A percentile compares a stretch with the other conserved stretches of the same genome.
phyloP scores from a whole-genome alignment of 2,113 vertebrate species.

The Vanacampus margaritifer region DNA sequence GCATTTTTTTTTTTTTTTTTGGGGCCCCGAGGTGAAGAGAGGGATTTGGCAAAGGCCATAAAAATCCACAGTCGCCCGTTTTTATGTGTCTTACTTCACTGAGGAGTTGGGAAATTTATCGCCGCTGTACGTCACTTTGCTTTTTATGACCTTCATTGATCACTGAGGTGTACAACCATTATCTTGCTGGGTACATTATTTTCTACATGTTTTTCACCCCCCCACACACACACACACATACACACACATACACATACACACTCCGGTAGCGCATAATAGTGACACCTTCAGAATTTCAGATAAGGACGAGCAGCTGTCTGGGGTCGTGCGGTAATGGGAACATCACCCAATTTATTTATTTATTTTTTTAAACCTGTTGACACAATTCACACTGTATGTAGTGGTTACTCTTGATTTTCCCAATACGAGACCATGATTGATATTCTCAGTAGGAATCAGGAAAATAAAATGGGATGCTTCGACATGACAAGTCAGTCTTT shows the following conservation, averaged over 20 bases:
- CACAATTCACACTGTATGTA: background rate
- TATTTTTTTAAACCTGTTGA: background rate
- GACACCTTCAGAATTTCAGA: background rate
- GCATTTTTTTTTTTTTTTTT: slow-evolving; percentile 19
- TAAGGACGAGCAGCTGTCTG: slow-evolving; percentile 2
- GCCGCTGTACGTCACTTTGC: slow-evolving; percentile 37
- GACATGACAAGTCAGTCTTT: background rate
- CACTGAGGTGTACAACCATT: slow-evolving; percentile 58
- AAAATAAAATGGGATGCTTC: background rate
- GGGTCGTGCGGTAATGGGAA: background rate
- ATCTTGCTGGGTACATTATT: slow-evolving; percentile 37
- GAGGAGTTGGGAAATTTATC: slow-evolving; percentile 45
- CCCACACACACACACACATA: too few relatives aligned
- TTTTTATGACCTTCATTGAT: slow-evolving; percentile 61
- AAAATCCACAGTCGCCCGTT: slow-evolving; percentile 30
- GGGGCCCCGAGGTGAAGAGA: slow-evolving; percentile 36
- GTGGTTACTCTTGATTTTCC: background rate
- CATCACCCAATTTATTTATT: too few relatives aligned
- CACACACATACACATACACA: too few relatives aligned
- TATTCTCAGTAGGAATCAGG: background rate
- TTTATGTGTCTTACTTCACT: slow-evolving; percentile 54
- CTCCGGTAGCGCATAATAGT: slow-evolving; percentile 12
- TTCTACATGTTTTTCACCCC: slow-evolving; percentile 14
- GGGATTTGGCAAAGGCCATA: slow-evolving; percentile 31
- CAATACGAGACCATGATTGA: background rate